Evolutionary conservation across 1,140 invertebrate genomes (phyloP).

Genomic region (Akabosia matsudoensis): DNA sequence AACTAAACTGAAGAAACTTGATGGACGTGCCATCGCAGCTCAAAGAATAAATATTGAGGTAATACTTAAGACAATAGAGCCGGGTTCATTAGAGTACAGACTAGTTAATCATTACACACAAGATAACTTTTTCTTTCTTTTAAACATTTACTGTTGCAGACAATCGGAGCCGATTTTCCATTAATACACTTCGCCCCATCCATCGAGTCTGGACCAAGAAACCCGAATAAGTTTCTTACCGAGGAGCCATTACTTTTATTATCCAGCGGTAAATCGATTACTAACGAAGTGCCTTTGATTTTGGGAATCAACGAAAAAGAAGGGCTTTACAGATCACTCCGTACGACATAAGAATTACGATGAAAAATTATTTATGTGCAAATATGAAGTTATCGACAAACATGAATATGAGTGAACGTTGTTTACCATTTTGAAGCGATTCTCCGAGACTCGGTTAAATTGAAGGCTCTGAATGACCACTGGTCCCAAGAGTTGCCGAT

Average conservation of each 20-base stretch:
- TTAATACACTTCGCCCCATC: not conserved
- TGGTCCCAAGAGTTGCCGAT: conserved; percentile 5
- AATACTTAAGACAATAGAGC: not conserved
- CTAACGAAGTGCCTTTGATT: conserved; percentile 9
- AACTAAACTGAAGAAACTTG: conserved; percentile 22
- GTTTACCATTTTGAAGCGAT: not conserved
- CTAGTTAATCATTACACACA: no score
- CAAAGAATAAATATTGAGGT: conserved; percentile 6
- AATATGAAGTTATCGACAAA: conserved; percentile 4
- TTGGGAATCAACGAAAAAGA: not conserved
- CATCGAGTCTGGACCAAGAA: not conserved
- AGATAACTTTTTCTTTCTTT: no score
- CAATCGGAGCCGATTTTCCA: not conserved
- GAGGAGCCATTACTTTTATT: not conserved
- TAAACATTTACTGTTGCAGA: not conserved
- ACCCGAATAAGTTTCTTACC: not conserved
- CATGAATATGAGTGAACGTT: no score
- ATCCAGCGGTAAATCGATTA: not conserved
- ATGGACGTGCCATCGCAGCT: conserved; percentile 24
- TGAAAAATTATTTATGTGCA: no score
- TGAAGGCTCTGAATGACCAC: conserved; percentile 5
- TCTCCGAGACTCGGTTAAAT: not conserved
- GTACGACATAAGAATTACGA: no score
- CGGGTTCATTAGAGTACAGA: no score
- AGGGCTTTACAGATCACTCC: conserved; percentile 13